phyloP scores from a whole-genome alignment of 1,140 invertebrate genomes.

The Hylaeus volcanicus region DNA sequence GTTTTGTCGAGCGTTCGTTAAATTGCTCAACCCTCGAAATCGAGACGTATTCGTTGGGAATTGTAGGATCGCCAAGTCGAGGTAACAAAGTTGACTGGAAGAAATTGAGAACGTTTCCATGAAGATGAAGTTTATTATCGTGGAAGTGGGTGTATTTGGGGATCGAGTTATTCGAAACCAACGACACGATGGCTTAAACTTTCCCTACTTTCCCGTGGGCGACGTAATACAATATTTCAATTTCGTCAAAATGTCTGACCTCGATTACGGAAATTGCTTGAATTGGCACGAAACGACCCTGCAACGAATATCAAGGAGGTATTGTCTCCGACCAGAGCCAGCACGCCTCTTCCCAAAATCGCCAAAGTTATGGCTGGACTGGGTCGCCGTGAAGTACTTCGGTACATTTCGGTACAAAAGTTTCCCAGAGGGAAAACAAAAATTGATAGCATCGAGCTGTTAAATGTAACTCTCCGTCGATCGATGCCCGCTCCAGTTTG shows the following conservation, averaged over 20 bases:
- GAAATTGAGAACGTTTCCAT: too few species aligned
- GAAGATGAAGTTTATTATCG: too few species aligned
- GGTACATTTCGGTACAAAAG: constrained; percentile 7
- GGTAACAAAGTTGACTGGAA: too few species aligned
- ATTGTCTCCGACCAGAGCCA: not conserved
- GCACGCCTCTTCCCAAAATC: constrained; percentile 4
- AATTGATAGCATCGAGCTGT: constrained; percentile 11
- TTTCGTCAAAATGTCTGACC: too few species aligned
- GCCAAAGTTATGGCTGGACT: constrained; percentile 19
- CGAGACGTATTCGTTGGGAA: too few species aligned
- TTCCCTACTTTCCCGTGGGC: too few species aligned
- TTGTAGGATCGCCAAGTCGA: too few species aligned
- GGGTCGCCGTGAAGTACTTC: not conserved
- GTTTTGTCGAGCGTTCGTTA: constrained; percentile 32
- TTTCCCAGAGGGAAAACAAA: not conserved
- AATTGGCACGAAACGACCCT: not conserved
- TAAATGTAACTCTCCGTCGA: not conserved
- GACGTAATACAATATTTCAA: too few species aligned
- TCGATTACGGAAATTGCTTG: too few species aligned
- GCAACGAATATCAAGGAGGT: constrained; percentile 13
- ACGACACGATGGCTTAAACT: too few species aligned
- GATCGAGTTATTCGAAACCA: too few species aligned
- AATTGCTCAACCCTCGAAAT: constrained; percentile 19
- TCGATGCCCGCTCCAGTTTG: not conserved
- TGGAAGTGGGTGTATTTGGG: too few species aligned